Evolutionary conservation across 2,888 invertebrate genomes (phyloP), one percentile per base, ranked within the genome.

Genomic region (Erebia aethiops): DNA sequence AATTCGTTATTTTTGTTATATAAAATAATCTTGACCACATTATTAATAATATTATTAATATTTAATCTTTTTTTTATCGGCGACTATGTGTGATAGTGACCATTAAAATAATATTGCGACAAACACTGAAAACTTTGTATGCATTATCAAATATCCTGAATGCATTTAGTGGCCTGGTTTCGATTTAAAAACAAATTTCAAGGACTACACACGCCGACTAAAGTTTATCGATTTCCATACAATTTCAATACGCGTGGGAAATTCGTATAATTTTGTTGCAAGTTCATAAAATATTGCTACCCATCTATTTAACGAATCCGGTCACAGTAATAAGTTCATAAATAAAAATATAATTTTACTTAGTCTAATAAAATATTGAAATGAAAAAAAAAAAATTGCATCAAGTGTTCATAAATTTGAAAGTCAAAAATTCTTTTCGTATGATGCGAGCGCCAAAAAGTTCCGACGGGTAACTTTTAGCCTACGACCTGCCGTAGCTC

Each of bases 381-480:
- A 14, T 46, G 2, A 11, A 46, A 61, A 61, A 43, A 46, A 61
- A 61, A 43, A 18, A 13, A 11, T 35, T 14, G 26, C 11, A 49
- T 14, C 26, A 21, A 7, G 3, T 13, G 26, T 57, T 64, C 58
- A 51, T 16, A 35, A 58, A 65, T 64, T 65, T 35, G 14, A 41
- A 58, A 51, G 21, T 65, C 57, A 26, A 43, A 65, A 56, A 65
- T 65, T 70, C 52, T 52, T 58, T 52, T 21, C 49, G 58, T 58
- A 58, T 16, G 46, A 58, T 57, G 71, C 52, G 60, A 58, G 71
- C 73, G 73, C 72, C 75, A 77, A 81, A 81, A 85, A 83, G 82
- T 88, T 84, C 92, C 92, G 92, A 77, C 92, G 92, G 92, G 82
- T 78, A 82, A 83, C 87, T 91, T 92, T 92, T 91, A 91, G 92